Evolutionary conservation across 2,113 vertebrate species (phyloP), one percentile per base, ranked within the genome.

Genomic region (Channa maculata): DNA sequence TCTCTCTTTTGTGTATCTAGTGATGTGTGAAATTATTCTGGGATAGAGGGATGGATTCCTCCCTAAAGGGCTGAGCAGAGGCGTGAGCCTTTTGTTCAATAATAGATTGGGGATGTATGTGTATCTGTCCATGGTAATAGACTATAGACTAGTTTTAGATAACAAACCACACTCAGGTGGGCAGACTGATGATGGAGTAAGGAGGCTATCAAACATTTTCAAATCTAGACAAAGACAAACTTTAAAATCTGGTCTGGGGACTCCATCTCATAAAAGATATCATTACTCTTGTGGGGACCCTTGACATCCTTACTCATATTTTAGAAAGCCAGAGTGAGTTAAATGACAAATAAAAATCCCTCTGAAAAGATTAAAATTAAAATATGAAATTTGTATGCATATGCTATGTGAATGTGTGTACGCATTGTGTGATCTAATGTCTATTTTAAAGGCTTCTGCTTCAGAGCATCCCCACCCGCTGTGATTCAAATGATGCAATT

Each of bases 11-110:
- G 91, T 88, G 83, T 89, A 89, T 87, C 90, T 92, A 93, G 90
- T 89, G 91, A 91, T 90, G 92, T 93, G 92, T 93, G 93, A 94
- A 94, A 94, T 94, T 93, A 94, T 94, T 93, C 90, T 89, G 91
- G 90, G 92, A 91, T 91, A 90, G 91, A 94, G 91, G 91, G 92
- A 94, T 93, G 88, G 90, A 94, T 93, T 93, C 92, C 91, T 94
- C 92, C 91, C 91, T 80, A 85, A 91, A 89, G 86, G 89, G 90
- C 89, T 89, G 86, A 93, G 86, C 84, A 68, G 86, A 89, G 90
- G 90, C 91, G 88, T 92, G 87, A 91, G 90, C 83, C 89, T 92
- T 91, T 91, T 92, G 90, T 92, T 92, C 90, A 92, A 90, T 91
- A 91, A 90, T 89, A 92, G 90, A 91, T 91, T 92, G 86, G 89